A percentile compares a stretch with the other conserved stretches of the same genome.
These are phyloP conservation scores for Leptatherina wallacei DNA, from an alignment of 2,797 vertebrate species.

Conservation along the genomic window DNA sequence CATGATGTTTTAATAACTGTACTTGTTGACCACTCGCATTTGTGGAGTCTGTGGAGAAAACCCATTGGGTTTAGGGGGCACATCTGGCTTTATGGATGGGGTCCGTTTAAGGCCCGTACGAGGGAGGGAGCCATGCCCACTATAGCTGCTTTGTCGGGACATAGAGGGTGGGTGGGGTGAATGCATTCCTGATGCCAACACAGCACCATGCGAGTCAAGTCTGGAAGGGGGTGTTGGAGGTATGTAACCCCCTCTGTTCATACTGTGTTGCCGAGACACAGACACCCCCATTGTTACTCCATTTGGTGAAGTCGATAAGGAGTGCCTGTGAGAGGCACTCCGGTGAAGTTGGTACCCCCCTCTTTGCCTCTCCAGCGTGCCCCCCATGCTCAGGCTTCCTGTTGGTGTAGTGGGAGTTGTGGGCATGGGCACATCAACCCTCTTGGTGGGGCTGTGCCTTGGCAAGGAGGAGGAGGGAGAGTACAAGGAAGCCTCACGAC, in stretches of 20 bases:
- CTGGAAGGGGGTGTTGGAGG: slow-evolving; percentile 90
- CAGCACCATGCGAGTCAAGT: slow-evolving; percentile 94
- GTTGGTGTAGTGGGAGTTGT: slow-evolving; percentile 87
- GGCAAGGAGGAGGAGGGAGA: slow-evolving; percentile 97
- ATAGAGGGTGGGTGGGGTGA: slow-evolving; percentile 83
- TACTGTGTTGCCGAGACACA: slow-evolving; percentile 94
- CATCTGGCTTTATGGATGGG: slow-evolving; percentile 95
- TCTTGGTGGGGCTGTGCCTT: slow-evolving; percentile 95
- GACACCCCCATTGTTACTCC: slow-evolving; percentile 93
- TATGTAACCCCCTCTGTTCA: slow-evolving; percentile 93
- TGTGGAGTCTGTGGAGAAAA: slow-evolving; percentile 93
- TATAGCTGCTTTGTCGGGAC: slow-evolving; percentile 95
- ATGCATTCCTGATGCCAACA: slow-evolving; percentile 90
- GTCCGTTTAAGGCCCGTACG: slow-evolving; percentile 96
- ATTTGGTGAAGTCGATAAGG: slow-evolving; percentile 94
- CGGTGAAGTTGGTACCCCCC: slow-evolving; percentile 89
- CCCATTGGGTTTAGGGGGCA: slow-evolving; percentile 96
- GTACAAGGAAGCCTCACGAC: slow-evolving; percentile 95
- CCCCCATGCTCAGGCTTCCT: slow-evolving; percentile 88
- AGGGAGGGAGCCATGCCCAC: slow-evolving; percentile 94
- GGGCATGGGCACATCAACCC: slow-evolving; percentile 95
- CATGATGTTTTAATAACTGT: slow-evolving; percentile 89
- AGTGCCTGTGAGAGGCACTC: slow-evolving; percentile 96
- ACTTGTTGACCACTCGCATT: slow-evolving; percentile 96
- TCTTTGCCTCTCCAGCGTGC: slow-evolving; percentile 94